phyloP scores from a whole-genome alignment of 2,888 invertebrate genomes.

The Ecdyonurus torrentis region DNA sequence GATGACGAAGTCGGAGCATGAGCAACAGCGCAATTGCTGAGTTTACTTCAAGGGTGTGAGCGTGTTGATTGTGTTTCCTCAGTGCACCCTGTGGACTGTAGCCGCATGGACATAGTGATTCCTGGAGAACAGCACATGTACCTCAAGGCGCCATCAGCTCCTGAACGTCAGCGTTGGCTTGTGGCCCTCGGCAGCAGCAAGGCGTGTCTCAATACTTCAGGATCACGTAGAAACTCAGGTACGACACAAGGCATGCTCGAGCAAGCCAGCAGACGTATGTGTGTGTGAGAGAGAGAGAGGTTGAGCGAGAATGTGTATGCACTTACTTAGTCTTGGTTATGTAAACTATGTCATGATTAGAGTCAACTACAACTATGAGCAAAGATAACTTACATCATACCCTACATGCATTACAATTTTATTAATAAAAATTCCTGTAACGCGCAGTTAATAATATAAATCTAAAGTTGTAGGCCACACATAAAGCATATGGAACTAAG shows the following conservation, averaged over 20 bases:
- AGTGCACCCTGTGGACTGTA: conserved; percentile 54
- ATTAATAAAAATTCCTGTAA: too few relatives aligned
- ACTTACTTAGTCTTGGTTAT: too few relatives aligned
- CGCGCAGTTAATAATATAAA: too few relatives aligned
- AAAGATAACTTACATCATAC: too few relatives aligned
- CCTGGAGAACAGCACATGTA: conserved; percentile 72
- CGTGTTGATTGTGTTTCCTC: conserved; percentile 10
- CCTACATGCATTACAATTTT: too few relatives aligned
- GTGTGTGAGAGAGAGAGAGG: neutral
- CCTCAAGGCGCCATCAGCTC: conserved; percentile 54
- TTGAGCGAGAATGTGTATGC: too few relatives aligned
- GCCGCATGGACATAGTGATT: conserved; percentile 59
- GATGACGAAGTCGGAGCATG: neutral
- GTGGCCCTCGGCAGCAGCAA: conserved; percentile 66
- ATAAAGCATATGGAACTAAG: too few relatives aligned
- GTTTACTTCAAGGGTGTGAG: neutral
- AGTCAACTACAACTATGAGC: too few relatives aligned
- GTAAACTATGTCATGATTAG: too few relatives aligned
- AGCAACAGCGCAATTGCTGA: neutral
- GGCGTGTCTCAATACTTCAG: conserved; percentile 38
- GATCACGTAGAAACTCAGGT: conserved; percentile 21
- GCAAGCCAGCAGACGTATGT: neutral
- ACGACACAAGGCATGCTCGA: conserved; percentile 2
- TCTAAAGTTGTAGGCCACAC: too few relatives aligned
- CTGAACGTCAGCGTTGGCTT: conserved; percentile 65